phyloP scores from a whole-genome alignment of 2,888 invertebrate species.

The Cordilura impudica region DNA sequence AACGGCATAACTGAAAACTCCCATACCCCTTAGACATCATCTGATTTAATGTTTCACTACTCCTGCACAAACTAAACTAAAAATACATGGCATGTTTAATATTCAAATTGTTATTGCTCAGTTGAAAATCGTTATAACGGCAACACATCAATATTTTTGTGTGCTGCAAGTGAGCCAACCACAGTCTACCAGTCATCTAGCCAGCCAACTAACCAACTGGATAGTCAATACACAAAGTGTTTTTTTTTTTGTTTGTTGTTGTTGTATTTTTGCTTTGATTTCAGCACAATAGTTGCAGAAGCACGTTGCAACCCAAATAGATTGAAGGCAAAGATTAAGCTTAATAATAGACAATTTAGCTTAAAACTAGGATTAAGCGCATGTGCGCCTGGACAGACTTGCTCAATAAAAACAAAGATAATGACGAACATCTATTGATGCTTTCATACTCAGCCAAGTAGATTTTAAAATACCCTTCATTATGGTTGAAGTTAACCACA shows the following conservation, averaged over 20 bases:
- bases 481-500: no score
- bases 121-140: slow-evolving; percentile 63
- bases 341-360: slow-evolving; percentile 63
- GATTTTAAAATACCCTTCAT: no score
- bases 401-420: slow-evolving; percentile 1
- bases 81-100: slow-evolving; percentile 55
- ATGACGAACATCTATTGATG: not conserved
- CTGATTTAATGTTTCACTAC: slow-evolving; percentile 49
- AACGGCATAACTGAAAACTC: slow-evolving; percentile 18
- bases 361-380: slow-evolving; percentile 62
- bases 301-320: slow-evolving; percentile 62
- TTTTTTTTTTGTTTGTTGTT: not conserved
- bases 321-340: slow-evolving; percentile 62
- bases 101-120: slow-evolving; percentile 64
- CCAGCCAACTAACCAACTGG: slow-evolving; percentile 2
- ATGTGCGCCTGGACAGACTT: slow-evolving; percentile 60
- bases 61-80: slow-evolving; percentile 10
- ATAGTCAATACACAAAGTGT: not conserved
- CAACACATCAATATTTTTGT: slow-evolving; percentile 50
- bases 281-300: slow-evolving; percentile 50
- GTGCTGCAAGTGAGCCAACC: slow-evolving; percentile 38
- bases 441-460: no score
- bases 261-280: not conserved
- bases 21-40: slow-evolving; percentile 54
- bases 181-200: not conserved